These are phyloP conservation scores for Folsomia manolachei DNA, from an alignment of 2,888 invertebrate species.

Conservation along the genomic window DNA sequence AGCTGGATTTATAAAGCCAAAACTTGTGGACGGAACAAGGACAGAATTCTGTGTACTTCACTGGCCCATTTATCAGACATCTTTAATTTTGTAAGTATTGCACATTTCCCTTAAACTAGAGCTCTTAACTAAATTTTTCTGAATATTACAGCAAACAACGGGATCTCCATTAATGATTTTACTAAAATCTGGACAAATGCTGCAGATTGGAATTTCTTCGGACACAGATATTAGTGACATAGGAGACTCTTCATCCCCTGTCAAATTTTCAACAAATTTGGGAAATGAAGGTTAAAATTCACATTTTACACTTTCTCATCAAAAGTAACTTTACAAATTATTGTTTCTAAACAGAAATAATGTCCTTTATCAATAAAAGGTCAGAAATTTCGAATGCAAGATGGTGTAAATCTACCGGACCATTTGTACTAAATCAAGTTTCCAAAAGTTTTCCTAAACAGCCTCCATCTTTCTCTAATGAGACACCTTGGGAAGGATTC, in stretches of 20 bases:
- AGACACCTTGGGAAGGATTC: background rate
- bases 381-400: background rate
- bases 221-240: background rate
- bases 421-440: background rate
- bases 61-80: no score
- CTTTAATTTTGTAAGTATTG: no score
- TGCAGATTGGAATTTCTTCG: conserved; percentile 1
- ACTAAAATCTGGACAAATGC: conserved; percentile 2
- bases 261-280: conserved; percentile 1
- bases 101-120: no score
- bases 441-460: background rate
- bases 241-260: background rate
- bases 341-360: background rate
- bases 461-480: background rate
- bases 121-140: no score
- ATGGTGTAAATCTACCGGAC: background rate
- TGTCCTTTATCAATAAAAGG: conserved; percentile 4
- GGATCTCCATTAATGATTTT: background rate
- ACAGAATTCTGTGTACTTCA: background rate
- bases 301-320: background rate
- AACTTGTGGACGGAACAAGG: background rate
- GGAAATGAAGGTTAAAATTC: background rate
- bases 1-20: background rate
- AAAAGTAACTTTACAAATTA: background rate
- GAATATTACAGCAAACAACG: no score